Conservation (phyloP, 2,888 invertebrate species). For the Plutella xylostella region DNA sequence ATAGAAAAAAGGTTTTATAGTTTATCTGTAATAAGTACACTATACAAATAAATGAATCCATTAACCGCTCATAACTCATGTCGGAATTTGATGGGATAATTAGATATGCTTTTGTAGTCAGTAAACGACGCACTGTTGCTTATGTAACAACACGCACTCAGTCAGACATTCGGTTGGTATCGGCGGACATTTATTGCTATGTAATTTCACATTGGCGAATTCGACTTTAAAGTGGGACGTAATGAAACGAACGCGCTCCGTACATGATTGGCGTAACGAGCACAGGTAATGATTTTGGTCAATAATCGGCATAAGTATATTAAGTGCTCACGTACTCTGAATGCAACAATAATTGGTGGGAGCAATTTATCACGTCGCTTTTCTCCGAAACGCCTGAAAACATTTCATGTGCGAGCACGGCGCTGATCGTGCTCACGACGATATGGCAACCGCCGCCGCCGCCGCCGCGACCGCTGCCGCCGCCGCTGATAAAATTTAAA, state of each 20-base stretch:
- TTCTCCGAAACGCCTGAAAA: constrained; percentile 63
- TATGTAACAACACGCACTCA: neutral
- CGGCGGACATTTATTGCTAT: neutral
- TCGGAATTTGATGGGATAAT: constrained; percentile 2
- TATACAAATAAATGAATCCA: constrained; percentile 5
- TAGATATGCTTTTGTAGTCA: constrained; percentile 1
- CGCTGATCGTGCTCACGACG: constrained; percentile 53
- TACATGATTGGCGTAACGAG: constrained; percentile 62
- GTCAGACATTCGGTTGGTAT: neutral
- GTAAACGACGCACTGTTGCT: neutral
- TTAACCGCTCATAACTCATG: neutral
- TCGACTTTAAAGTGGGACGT: constrained; percentile 3
- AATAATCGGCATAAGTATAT: constrained; percentile 63
- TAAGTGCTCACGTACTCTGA: constrained; percentile 60
- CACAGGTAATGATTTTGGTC: constrained; percentile 60
- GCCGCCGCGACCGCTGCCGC: no score
- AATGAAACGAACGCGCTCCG: constrained; percentile 15
- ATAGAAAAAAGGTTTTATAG: constrained; percentile 43
- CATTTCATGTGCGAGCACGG: constrained; percentile 18
- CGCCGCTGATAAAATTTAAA: no score
- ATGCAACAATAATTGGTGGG: constrained; percentile 66
- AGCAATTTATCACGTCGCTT: constrained; percentile 64
- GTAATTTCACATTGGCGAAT: constrained; percentile 4
- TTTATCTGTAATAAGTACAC: constrained; percentile 17
- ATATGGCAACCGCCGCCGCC: constrained; percentile 59